Evolutionary conservation across 2,797 vertebrate genomes (phyloP).

Genomic region (Diplodus sargus): DNA sequence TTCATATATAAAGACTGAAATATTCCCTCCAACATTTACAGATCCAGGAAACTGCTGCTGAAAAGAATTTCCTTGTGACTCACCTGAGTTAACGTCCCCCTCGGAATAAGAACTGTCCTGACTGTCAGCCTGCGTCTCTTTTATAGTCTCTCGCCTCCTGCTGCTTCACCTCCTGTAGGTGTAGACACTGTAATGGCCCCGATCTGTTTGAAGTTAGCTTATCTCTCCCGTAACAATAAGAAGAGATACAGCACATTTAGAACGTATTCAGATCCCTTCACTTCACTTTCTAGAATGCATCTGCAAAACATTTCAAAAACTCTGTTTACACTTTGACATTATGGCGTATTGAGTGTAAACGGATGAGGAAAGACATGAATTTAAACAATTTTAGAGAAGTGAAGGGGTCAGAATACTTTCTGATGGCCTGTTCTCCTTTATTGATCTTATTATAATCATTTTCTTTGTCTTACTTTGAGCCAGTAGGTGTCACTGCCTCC

Average conservation of each 20-base stretch:
- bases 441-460: not conserved
- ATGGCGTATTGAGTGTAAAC: no score
- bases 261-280: no score
- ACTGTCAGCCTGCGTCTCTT: not conserved
- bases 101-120: not conserved
- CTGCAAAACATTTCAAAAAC: no score
- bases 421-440: no score
- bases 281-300: no score
- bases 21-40: not conserved
- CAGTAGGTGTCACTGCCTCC: constrained; percentile 20
- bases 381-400: no score
- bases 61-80: not conserved
- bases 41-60: not conserved
- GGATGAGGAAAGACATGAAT: no score
- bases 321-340: no score
- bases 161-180: constrained; percentile 4
- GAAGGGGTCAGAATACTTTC: no score
- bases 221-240: constrained; percentile 44
- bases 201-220: constrained; percentile 46
- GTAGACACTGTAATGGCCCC: constrained; percentile 11
- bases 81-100: constrained; percentile 7
- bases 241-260: no score
- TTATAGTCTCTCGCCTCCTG: constrained; percentile 33
- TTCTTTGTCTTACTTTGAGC: not conserved
- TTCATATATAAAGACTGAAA: not conserved